Evolutionary conservation across 1,140 invertebrate species (phyloP).

Genomic region (Cydia fagiglandana): DNA sequence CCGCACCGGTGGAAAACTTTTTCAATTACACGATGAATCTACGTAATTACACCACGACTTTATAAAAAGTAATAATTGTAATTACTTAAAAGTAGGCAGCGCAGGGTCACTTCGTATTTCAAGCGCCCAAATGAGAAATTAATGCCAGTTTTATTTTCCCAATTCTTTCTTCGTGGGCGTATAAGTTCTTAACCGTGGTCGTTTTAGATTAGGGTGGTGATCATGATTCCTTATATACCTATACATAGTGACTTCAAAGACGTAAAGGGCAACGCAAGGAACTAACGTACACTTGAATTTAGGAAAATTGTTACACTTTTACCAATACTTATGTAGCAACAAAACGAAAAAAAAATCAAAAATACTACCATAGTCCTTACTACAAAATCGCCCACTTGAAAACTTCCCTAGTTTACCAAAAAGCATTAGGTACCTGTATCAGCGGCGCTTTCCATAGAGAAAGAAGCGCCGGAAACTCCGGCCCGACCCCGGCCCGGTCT

Average conservation of each 20-base stretch:
- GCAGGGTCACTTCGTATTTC: constrained; percentile 28
- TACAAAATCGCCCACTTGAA: no score
- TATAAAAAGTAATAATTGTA: constrained; percentile 42
- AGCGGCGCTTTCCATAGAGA: no score
- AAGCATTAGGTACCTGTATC: no score
- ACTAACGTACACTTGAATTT: no score
- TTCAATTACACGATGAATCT: constrained; percentile 61
- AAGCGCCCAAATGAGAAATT: constrained; percentile 48
- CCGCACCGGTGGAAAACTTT: constrained; percentile 71
- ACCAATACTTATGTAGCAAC: no score
- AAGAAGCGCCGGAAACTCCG: no score
- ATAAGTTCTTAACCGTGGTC: neutral
- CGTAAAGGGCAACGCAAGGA: neutral
- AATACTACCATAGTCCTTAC: no score
- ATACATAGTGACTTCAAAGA: neutral
- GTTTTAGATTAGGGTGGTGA: neutral
- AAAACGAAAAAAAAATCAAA: no score
- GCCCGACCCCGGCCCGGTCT: no score
- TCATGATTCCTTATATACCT: neutral
- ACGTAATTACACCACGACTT: constrained; percentile 47
- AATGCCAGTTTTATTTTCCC: constrained; percentile 40
- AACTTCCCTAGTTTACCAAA: no score
- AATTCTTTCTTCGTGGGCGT: neutral
- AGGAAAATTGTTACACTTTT: no score
- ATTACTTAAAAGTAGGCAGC: constrained; percentile 38